These are phyloP conservation scores for Drosophila meridiana DNA, from an alignment of 2,888 invertebrate genomes.

Conservation along the genomic window DNA sequence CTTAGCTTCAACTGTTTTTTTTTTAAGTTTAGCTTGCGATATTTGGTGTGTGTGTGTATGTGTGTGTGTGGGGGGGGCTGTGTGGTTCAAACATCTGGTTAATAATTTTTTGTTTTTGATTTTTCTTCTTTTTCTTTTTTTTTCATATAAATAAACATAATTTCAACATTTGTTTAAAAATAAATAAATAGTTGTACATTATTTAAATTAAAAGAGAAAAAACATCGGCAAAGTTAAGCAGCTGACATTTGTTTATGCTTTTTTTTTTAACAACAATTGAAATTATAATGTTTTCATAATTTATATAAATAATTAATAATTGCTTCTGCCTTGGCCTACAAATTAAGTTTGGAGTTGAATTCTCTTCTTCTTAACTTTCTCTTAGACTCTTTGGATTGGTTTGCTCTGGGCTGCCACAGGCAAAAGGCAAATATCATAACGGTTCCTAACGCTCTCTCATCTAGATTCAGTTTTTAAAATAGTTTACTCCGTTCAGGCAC, in stretches of 20 bases:
- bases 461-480: slow-evolving; percentile 5
- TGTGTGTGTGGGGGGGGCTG: slow-evolving; percentile 38
- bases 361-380: slow-evolving; percentile 13
- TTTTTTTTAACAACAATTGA: slow-evolving; percentile 69
- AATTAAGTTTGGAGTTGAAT: slow-evolving; percentile 56
- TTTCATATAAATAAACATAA: slow-evolving; percentile 72
- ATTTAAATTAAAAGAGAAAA: slow-evolving; percentile 64
- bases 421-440: slow-evolving; percentile 61
- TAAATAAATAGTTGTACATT: slow-evolving; percentile 79
- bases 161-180: slow-evolving; percentile 79
- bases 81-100: slow-evolving; percentile 47
- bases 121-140: slow-evolving; percentile 22
- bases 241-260: slow-evolving; percentile 32
- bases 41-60: slow-evolving; percentile 35
- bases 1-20: slow-evolving; percentile 39
- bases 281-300: slow-evolving; percentile 57
- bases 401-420: slow-evolving; percentile 11
- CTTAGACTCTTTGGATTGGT: background rate
- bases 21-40: slow-evolving; percentile 33
- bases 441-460: slow-evolving; percentile 31
- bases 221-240: slow-evolving; percentile 58
- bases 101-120: slow-evolving; percentile 44
- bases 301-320: slow-evolving; percentile 63
- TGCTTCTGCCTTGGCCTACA: slow-evolving; percentile 57
- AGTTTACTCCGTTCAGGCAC: slow-evolving; percentile 68